Conservation (phyloP, 2,888 invertebrate species). For the Synanthedon formicaeformis region DNA sequence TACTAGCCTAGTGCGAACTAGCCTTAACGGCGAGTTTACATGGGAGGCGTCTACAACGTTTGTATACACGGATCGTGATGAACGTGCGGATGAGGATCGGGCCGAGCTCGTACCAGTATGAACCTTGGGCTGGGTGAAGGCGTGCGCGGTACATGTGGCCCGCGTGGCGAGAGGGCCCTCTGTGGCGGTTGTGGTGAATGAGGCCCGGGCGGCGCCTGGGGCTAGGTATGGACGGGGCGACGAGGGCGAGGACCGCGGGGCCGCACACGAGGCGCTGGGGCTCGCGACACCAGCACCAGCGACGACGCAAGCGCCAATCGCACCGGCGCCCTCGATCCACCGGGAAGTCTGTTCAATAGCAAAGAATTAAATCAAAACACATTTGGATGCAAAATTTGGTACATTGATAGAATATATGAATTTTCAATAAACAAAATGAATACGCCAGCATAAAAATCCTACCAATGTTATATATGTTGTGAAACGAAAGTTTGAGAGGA, state of each 20-base stretch:
- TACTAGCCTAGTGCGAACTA: too few relatives aligned
- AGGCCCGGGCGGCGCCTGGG: slow-evolving; percentile 1
- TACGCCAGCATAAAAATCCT: too few relatives aligned
- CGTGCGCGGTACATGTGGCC: slow-evolving; percentile 3
- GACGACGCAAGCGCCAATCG: slow-evolving; percentile 86
- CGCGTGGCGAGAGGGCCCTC: slow-evolving; percentile 5
- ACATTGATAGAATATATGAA: too few relatives aligned
- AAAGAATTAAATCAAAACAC: too few relatives aligned
- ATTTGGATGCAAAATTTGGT: too few relatives aligned
- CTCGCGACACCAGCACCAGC: slow-evolving; percentile 77
- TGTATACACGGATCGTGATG: not conserved
- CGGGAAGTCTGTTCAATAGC: slow-evolving; percentile 75
- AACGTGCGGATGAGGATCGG: not conserved
- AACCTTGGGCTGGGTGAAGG: slow-evolving; percentile 1
- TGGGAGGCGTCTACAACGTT: not conserved
- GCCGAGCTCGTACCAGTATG: not conserved
- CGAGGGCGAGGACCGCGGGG: slow-evolving; percentile 32
- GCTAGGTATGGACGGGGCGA: slow-evolving; percentile 13
- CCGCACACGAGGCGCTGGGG: slow-evolving; percentile 46
- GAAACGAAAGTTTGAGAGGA: too few relatives aligned
- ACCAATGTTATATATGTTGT: too few relatives aligned
- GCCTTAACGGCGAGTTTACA: not conserved
- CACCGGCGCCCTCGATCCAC: slow-evolving; percentile 82
- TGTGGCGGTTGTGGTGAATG: slow-evolving; percentile 14
- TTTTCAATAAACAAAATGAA: too few relatives aligned